phyloP scores from a whole-genome alignment of 1,140 invertebrate genomes.

The Goniozus legneri region DNA sequence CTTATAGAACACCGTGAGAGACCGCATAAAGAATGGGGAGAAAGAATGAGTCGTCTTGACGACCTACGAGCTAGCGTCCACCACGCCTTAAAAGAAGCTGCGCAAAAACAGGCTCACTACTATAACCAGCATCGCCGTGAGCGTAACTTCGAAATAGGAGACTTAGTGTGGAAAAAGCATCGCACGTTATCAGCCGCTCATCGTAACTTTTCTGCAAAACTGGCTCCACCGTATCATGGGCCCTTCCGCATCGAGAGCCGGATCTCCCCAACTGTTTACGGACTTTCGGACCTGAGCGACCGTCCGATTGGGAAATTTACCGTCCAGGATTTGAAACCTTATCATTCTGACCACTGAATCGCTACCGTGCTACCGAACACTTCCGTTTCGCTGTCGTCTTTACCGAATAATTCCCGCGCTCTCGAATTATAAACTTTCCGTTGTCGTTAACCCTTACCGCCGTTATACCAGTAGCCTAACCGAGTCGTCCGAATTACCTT shows the following conservation, averaged over 20 bases:
- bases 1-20: neutral
- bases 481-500: no score
- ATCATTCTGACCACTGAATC: no score
- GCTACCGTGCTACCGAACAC: no score
- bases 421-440: no score
- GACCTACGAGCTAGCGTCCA: neutral
- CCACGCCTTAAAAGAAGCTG: neutral
- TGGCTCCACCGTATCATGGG: conserved; percentile 14
- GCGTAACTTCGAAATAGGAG: neutral
- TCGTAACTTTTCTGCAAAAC: conserved; percentile 16
- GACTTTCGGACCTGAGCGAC: no score
- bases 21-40: neutral
- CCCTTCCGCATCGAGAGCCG: neutral
- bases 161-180: conserved; percentile 15
- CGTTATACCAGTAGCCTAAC: no score
- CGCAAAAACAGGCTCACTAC: neutral
- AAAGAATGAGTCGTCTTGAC: neutral
- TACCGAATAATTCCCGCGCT: no score
- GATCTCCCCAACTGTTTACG: neutral
- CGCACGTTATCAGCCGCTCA: conserved; percentile 15
- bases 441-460: no score
- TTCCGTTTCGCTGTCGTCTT: no score
- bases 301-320: no score
- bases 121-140: conserved; percentile 20
- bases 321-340: no score